These are phyloP conservation scores for Bostrychus sinensis DNA, from an alignment of 2,113 vertebrate species.

Conservation along the genomic window DNA sequence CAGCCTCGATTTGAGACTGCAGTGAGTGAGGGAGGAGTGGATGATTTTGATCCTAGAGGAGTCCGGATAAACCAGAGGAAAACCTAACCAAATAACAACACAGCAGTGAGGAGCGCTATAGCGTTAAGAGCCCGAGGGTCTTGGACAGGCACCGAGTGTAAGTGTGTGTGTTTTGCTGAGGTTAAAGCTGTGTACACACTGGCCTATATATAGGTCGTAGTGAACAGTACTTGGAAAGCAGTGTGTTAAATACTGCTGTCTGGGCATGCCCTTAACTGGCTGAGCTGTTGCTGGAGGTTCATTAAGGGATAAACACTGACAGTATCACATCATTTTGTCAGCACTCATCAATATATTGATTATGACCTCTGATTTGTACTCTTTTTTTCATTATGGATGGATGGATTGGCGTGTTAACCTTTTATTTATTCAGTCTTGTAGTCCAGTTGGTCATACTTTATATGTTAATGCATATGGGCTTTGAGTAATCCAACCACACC, in stretches of 20 bases:
- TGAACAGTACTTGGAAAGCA: constrained; percentile 33
- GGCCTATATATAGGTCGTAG: constrained; percentile 36
- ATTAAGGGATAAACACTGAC: neutral
- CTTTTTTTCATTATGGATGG: too few relatives aligned
- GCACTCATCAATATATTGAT: too few relatives aligned
- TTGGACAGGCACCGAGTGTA: neutral
- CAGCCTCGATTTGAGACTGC: constrained; percentile 21
- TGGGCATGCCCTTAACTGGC: neutral
- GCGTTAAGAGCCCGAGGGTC: constrained; percentile 16
- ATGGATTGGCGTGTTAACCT: too few relatives aligned
- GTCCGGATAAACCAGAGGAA: constrained; percentile 13
- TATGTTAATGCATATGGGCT: neutral
- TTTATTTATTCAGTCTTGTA: too few relatives aligned
- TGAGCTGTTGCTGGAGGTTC: neutral
- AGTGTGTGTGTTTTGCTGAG: constrained; percentile 11
- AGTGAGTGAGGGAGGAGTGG: constrained; percentile 18
- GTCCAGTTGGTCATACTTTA: neutral
- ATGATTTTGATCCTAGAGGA: constrained; percentile 30
- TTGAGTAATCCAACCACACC: too few relatives aligned
- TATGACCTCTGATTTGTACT: neutral
- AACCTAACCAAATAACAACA: constrained; percentile 18
- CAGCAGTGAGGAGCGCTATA: constrained; percentile 13
- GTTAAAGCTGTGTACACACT: constrained; percentile 3
- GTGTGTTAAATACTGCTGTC: constrained; percentile 11
- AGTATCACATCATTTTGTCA: too few relatives aligned